Percentiles rank a stretch among this genome's conserved stretches.
phyloP scores from a whole-genome alignment of 1,140 invertebrate genomes.

The Littorina saxatilis region DNA sequence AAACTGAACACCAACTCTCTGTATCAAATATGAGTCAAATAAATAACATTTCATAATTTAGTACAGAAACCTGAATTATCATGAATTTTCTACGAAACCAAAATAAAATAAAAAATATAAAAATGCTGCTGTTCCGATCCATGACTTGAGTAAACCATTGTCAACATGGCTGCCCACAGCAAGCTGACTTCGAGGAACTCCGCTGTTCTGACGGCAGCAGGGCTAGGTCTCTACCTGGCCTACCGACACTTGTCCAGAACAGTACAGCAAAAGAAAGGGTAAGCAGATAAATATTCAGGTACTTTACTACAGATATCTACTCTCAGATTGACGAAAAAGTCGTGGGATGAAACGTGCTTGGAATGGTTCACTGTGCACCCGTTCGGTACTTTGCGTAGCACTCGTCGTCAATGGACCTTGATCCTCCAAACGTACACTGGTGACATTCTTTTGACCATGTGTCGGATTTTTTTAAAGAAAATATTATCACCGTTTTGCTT shows the following conservation, averaged over 20 bases:
- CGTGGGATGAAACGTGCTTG: too few relatives aligned
- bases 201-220: conserved; percentile 57
- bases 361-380: too few relatives aligned
- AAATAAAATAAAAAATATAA: neutral
- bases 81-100: too few relatives aligned
- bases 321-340: neutral
- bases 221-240: conserved; percentile 54
- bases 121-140: neutral
- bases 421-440: too few relatives aligned
- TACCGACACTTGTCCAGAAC: conserved; percentile 49
- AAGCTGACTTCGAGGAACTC: conserved; percentile 63
- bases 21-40: too few relatives aligned
- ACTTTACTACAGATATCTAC: neutral
- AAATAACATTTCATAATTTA: too few relatives aligned
- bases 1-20: too few relatives aligned
- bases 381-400: neutral
- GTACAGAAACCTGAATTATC: too few relatives aligned
- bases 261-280: conserved; percentile 52
- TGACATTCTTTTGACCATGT: too few relatives aligned
- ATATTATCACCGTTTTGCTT: too few relatives aligned
- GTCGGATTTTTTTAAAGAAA: too few relatives aligned
- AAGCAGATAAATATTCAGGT: neutral
- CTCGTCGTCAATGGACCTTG: too few relatives aligned
- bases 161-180: conserved; percentile 66
- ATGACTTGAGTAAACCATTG: neutral